Evolutionary conservation across 2,113 vertebrate genomes (phyloP), one percentile per base, ranked within the genome.

Genomic region (Miniopterus natalensis): DNA sequence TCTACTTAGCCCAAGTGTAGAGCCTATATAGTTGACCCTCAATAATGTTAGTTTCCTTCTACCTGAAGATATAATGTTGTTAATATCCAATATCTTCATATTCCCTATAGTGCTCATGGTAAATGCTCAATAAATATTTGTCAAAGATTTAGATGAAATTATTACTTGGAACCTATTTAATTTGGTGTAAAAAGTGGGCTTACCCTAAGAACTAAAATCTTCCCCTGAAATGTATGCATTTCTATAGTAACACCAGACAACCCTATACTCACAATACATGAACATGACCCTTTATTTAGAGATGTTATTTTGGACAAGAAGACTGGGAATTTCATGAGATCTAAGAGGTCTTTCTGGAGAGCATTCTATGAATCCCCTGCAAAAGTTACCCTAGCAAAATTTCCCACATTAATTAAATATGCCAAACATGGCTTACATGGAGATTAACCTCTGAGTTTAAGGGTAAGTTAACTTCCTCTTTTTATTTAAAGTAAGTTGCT

Each of bases 401-500:
- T 96, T 96, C 88, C 92, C 95, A 95, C 29, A 84, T 47, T 25
- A 97, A 96, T 95, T 97, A 93, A 91, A 65, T 73, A 40, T 86
- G 87, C 55, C 40, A 95, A 94, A 95, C 49, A 88, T 95, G 88
- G 90, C 84, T 93, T 73, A 90, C 29, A 57, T 42, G 71, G 45
- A 87, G 66, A 95, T 92, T 96, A 93, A 97, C 88, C 70, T 92
- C 25, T 78, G 71, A 47, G 20, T 87, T 87, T 95, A 92, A 94
- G 86, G 57, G 75, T 96, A 97, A 95, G 6, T 90, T 96, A 70
- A 75, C 27, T 90, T 92, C 42, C 25, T 94, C 66, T 59, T 95
- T 93, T 95, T 96, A 90, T 96, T 95, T 97, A 88, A 96, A 95
- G 93, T 71, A 97, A 93, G 59, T 93, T 95, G 53, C 66, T 95